Percentiles rank a stretch among this genome's conserved stretches.
Conservation (phyloP, 2,888 invertebrate species). For the Lithophane semibrunnea region DNA sequence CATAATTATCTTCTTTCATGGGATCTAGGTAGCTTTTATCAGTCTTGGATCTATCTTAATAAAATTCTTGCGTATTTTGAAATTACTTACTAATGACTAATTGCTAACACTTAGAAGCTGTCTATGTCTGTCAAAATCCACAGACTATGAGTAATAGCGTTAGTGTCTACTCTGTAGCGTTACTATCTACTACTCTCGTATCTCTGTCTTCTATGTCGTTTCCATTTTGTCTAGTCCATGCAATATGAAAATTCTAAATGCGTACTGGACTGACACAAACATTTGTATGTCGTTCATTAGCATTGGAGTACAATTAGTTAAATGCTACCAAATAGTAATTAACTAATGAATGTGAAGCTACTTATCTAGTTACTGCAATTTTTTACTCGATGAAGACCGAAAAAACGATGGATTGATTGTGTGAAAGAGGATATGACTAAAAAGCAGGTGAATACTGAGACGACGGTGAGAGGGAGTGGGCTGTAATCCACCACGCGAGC, state of each 20-base stretch:
- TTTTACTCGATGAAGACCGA: background rate
- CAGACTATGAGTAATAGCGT: conserved; percentile 12
- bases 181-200: conserved; percentile 4
- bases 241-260: conserved; percentile 28
- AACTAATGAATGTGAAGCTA: conserved; percentile 38
- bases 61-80: background rate
- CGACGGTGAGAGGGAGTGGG: background rate
- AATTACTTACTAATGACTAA: conserved; percentile 9
- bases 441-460: background rate
- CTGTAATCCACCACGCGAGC: too few relatives aligned
- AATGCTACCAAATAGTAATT: conserved; percentile 49
- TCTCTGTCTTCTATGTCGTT: conserved; percentile 20
- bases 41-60: background rate
- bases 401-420: background rate
- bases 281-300: conserved; percentile 35
- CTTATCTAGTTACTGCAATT: conserved; percentile 12
- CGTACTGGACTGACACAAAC: conserved; percentile 4
- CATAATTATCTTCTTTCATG: background rate
- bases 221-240: conserved; percentile 24
- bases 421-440: background rate
- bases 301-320: conserved; percentile 40
- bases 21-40: background rate
- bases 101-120: conserved; percentile 1
- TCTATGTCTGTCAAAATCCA: conserved; percentile 11
- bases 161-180: conserved; percentile 14